A percentile compares a stretch with the other conserved stretches of the same genome.
Conservation (phyloP, 2,113 vertebrate genomes). For the Isichthys henryi region DNA sequence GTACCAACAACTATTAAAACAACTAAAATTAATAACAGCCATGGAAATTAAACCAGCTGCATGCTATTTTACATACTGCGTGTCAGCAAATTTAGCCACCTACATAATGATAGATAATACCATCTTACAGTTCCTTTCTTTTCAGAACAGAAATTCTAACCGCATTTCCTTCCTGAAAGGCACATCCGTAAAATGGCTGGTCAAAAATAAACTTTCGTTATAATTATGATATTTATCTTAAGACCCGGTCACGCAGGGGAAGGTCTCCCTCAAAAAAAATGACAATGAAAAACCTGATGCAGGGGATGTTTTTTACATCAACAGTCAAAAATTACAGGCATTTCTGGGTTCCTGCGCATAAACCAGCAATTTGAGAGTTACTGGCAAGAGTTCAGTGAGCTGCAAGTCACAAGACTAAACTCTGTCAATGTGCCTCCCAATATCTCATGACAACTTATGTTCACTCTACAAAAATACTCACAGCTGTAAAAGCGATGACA, state of each 20-base stretch:
- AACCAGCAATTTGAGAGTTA: not conserved
- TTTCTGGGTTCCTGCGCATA: not conserved
- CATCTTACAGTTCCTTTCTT: not conserved
- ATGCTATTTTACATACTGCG: not conserved
- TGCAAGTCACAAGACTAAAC: slow-evolving; percentile 22
- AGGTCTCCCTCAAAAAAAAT: not conserved
- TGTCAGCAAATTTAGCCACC: not conserved
- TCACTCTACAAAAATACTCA: slow-evolving; percentile 14
- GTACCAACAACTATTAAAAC: not conserved
- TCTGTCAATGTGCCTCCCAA: slow-evolving; percentile 17
- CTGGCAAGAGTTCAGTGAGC: not conserved
- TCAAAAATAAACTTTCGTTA: not conserved
- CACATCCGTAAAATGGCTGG: not conserved
- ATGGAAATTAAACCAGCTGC: not conserved
- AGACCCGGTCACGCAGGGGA: not conserved
- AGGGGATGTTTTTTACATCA: not conserved
- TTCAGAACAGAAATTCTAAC: not conserved
- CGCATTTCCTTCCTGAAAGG: not conserved
- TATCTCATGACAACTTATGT: slow-evolving; percentile 7
- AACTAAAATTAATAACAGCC: not conserved
- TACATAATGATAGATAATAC: not conserved
- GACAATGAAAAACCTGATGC: not conserved
- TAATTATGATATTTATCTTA: not conserved
- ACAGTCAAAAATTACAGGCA: not conserved
- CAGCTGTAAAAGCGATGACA: slow-evolving; percentile 1